phyloP scores from a whole-genome alignment of 2,113 vertebrate genomes.

The Centropus unirufus region DNA sequence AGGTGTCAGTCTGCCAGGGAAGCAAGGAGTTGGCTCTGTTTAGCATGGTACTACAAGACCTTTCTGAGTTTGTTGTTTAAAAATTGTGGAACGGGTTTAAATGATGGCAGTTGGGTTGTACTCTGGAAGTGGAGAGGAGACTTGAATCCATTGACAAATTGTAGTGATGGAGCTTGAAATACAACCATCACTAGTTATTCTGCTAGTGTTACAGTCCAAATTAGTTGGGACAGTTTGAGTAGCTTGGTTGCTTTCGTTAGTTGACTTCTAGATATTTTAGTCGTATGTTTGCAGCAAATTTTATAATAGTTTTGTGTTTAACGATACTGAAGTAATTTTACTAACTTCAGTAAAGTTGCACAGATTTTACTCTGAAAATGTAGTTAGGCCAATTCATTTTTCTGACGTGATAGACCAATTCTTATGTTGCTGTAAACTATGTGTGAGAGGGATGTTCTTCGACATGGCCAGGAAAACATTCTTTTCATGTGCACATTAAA shows the following conservation, averaged over 20 bases:
- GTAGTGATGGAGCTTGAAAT: not conserved
- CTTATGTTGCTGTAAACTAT: not conserved
- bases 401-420: not conserved
- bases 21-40: not conserved
- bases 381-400: not conserved
- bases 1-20: not conserved
- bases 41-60: not conserved
- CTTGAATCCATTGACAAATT: not conserved
- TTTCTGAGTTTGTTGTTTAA: not conserved
- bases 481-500: accelerated
- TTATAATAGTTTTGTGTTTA: not conserved
- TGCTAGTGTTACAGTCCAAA: not conserved
- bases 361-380: not conserved
- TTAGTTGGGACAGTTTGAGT: not conserved
- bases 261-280: not conserved
- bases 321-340: not conserved
- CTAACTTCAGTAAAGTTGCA: not conserved
- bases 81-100: not conserved
- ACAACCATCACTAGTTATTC: not conserved
- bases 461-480: not conserved
- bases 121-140: not conserved
- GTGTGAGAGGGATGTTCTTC: not conserved
- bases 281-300: not conserved
- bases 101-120: not conserved
- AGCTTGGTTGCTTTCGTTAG: not conserved